Base-by-base conservation (phyloP, 2,888 invertebrate genomes). In the Eristalinus sepulchralis region DNA sequence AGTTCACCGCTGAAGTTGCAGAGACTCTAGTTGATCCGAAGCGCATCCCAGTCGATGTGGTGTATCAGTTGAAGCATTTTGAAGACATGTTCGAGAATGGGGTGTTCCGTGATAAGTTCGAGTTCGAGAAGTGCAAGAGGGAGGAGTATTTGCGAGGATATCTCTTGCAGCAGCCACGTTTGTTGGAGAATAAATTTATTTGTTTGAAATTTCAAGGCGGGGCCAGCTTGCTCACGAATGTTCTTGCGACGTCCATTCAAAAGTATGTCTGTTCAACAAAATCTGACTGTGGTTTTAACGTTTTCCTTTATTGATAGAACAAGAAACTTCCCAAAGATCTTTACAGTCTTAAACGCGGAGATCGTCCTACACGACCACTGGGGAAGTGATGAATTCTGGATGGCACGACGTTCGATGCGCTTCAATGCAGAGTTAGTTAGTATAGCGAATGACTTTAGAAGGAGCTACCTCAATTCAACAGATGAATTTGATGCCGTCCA, bases 171-270 rank as follows among this genome's bases (percentile, higher is more conserved):
- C 97, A 96, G 92, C 97, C 96, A 94, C 95, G 96, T n/a, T 60
- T 91, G 13, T 96, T 96, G 89, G 93, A 93, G 4, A 95, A 96
- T 78, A 88, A 90, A 17, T 91, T 89, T 66, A 84, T 89, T 27
- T 99, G 99, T 91, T 92, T 99, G 0, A 95, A 96, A 22, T 97
- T 96, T 90, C 98, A 98, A 94, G 98, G 97, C 0, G 94, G 94
- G 88, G 94, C 95, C 0, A 95, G 95, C 0, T 94, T 95, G 82
- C 90, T 97, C 3, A 94, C 93, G 90, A 93, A 94, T 79, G 90
- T 97, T 78, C 91, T 97, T 1, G 88, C 89, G 93, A 75, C 2
- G 34, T 66, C 83, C 0, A 66, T 83, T 33, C 78, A 86, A 33
- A 78, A 59, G 85, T 85, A 73, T 8, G n/a, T 9, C 6, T 5